These are phyloP conservation scores for Bostrychus sinensis DNA, from an alignment of 2,113 vertebrate species.

Conservation along the genomic window DNA sequence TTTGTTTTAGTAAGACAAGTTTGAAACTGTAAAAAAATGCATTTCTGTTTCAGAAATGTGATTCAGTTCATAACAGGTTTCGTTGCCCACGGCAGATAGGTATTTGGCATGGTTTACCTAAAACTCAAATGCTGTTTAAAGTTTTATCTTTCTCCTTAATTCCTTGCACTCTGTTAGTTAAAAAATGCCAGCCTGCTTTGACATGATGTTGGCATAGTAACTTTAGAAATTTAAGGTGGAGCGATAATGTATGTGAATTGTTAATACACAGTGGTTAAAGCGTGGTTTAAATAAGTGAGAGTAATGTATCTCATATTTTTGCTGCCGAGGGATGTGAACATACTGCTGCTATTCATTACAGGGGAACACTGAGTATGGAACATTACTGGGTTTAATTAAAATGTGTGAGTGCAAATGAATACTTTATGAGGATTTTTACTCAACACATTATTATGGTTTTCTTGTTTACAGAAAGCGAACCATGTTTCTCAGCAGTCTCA, in stretches of 20 bases:
- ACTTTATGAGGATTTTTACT: neutral
- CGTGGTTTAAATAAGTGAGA: too few species aligned
- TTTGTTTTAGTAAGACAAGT: neutral
- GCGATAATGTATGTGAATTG: too few species aligned
- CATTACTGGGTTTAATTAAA: neutral
- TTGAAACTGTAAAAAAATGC: neutral
- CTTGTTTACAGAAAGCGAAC: constrained; percentile 83
- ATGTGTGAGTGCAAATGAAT: neutral
- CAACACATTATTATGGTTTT: constrained; percentile 3
- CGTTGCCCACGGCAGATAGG: neutral
- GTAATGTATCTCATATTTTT: neutral
- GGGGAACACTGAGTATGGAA: neutral
- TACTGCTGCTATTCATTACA: neutral
- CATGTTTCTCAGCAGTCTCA: constrained; percentile 67
- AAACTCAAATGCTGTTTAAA: neutral
- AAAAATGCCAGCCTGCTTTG: neutral
- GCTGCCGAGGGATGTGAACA: neutral
- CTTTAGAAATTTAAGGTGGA: neutral
- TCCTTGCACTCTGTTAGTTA: neutral
- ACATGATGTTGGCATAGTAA: neutral
- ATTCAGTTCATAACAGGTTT: too few species aligned
- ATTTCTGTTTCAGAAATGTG: too few species aligned
- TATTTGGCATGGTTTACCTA: neutral
- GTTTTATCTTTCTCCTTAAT: neutral
- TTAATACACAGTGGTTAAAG: too few species aligned